phyloP scores from a whole-genome alignment of 2,888 invertebrate genomes.

The Eumacrocentrus americanus region DNA sequence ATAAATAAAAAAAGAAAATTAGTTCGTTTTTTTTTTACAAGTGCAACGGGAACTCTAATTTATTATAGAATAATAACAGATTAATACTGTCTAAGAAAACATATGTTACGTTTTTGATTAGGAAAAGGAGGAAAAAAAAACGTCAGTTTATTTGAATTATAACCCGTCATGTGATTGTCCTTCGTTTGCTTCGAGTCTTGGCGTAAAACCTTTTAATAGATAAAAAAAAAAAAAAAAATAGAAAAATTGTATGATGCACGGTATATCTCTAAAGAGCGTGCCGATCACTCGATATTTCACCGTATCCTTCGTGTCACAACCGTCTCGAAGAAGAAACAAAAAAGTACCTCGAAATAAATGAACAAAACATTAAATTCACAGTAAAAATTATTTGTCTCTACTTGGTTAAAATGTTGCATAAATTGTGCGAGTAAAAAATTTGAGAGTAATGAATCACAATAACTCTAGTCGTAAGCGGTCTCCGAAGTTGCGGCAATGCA shows the following conservation, averaged over 20 bases:
- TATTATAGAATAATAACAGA: not conserved
- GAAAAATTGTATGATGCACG: slow-evolving; percentile 39
- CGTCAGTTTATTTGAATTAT: not conserved
- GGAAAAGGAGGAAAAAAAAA: slow-evolving; percentile 9
- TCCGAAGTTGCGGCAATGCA: slow-evolving; percentile 30
- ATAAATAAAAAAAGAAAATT: slow-evolving; percentile 1
- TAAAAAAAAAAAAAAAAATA: slow-evolving; percentile 32
- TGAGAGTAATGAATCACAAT: slow-evolving; percentile 40
- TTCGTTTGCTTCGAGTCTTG: slow-evolving; percentile 36
- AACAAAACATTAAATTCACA: slow-evolving; percentile 22
- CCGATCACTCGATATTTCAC: slow-evolving; percentile 37
- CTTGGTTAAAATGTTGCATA: not conserved
- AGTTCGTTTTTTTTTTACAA: not conserved
- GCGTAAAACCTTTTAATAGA: slow-evolving; percentile 38
- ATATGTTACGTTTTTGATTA: slow-evolving; percentile 9
- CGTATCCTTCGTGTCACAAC: slow-evolving; percentile 31
- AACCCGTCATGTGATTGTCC: slow-evolving; percentile 25
- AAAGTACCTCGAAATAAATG: slow-evolving; percentile 9
- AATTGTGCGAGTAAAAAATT: slow-evolving; percentile 7
- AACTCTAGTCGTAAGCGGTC: slow-evolving; percentile 58
- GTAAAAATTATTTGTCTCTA: slow-evolving; percentile 11
- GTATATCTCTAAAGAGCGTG: slow-evolving; percentile 37
- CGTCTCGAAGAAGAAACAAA: slow-evolving; percentile 27
- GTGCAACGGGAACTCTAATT: not conserved
- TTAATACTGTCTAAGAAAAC: not conserved